Evolutionary conservation across 2,113 vertebrate species (phyloP).

Genomic region (Sinocyclocheilus anophthalmus): DNA sequence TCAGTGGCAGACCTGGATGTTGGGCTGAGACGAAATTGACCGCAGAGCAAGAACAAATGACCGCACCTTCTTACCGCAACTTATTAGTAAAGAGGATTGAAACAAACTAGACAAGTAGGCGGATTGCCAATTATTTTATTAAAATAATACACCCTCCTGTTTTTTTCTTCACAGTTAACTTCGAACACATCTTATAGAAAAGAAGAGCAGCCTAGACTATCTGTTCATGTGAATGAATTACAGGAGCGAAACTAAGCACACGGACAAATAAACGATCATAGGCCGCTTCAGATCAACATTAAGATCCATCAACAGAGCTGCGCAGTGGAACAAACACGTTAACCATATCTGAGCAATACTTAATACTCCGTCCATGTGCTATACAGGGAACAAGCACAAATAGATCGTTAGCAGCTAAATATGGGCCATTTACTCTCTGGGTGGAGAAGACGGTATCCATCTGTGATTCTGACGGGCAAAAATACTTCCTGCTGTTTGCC

Average conservation of each 20-base stretch:
- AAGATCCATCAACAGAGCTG: neutral
- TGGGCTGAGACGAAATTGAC: too few relatives aligned
- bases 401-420: slow-evolving; percentile 53
- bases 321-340: neutral
- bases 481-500: slow-evolving; percentile 66
- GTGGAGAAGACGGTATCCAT: neutral
- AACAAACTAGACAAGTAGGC: neutral
- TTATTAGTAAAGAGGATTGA: too few relatives aligned
- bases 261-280: neutral
- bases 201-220: too few relatives aligned
- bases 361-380: slow-evolving; percentile 11
- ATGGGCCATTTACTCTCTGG: slow-evolving; percentile 30
- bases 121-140: neutral
- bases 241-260: neutral
- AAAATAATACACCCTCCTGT: neutral
- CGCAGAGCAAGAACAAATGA: too few relatives aligned
- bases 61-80: too few relatives aligned
- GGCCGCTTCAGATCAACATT: neutral
- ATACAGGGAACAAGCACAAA: slow-evolving; percentile 5
- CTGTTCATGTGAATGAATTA: neutral
- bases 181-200: neutral
- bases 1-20: too few relatives aligned
- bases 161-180: neutral
- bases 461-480: slow-evolving; percentile 63
- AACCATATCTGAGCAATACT: neutral